phyloP scores from a whole-genome alignment of 2,888 invertebrate genomes.

The Uloborus plumipes region DNA sequence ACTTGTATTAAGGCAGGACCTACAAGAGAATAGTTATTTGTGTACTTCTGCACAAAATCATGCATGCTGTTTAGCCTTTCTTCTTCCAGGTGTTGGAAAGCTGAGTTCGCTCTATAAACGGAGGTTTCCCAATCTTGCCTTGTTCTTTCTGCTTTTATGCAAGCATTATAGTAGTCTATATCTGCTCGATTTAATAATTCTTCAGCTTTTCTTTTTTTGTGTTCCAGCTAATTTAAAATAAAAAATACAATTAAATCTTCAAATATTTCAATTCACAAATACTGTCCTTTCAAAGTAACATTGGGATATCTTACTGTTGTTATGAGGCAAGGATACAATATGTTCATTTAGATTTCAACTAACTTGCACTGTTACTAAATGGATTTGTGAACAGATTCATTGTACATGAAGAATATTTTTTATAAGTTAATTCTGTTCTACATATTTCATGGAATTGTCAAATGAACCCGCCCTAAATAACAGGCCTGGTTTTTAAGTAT shows the following conservation, averaged over 20 bases:
- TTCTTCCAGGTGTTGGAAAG: slow-evolving; percentile 90
- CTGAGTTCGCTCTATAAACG: slow-evolving; percentile 86
- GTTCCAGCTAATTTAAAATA: slow-evolving; percentile 78
- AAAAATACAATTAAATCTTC: neutral
- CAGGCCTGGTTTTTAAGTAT: too few relatives aligned
- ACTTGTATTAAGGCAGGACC: slow-evolving; percentile 78
- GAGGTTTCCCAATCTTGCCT: slow-evolving; percentile 93
- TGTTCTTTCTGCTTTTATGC: slow-evolving; percentile 89
- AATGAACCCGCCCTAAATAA: too few relatives aligned
- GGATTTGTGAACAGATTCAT: neutral
- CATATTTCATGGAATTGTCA: too few relatives aligned
- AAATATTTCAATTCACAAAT: neutral
- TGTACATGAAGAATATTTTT: neutral
- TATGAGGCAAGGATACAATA: too few relatives aligned
- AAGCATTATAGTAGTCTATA: slow-evolving; percentile 92
- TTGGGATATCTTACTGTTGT: too few relatives aligned
- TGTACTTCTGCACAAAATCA: slow-evolving; percentile 76
- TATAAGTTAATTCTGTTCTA: neutral
- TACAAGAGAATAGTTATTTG: slow-evolving; percentile 70
- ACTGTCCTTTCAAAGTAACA: too few relatives aligned
- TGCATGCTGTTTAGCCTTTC: slow-evolving; percentile 88
- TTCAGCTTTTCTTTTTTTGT: slow-evolving; percentile 89
- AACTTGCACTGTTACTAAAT: neutral
- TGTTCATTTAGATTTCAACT: neutral
- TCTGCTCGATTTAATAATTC: slow-evolving; percentile 92